Evolutionary conservation across 1,140 invertebrate species (phyloP).

Genomic region (Drosophila sechellia): DNA sequence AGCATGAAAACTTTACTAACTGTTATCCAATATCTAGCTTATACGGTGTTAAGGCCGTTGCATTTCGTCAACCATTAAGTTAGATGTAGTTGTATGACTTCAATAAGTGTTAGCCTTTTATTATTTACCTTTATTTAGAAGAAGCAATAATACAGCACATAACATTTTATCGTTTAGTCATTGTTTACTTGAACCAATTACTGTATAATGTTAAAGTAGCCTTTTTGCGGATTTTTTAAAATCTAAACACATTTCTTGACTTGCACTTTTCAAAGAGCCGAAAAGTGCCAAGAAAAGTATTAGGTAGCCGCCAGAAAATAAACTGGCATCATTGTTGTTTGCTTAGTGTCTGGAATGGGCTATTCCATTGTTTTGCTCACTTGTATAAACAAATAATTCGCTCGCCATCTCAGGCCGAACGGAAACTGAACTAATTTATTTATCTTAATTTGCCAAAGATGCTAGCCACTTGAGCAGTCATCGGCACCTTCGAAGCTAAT

Average conservation of each 20-base stretch:
- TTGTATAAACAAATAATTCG: constrained; percentile 40
- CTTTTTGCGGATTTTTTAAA: too few species aligned
- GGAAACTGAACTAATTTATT: constrained; percentile 39
- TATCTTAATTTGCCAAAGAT: constrained; percentile 47
- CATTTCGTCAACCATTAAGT: too few species aligned
- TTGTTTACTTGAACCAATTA: background rate
- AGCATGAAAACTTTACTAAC: background rate
- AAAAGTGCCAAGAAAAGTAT: constrained; percentile 5
- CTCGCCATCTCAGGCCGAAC: constrained; percentile 15
- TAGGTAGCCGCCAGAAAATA: constrained; percentile 7
- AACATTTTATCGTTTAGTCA: background rate
- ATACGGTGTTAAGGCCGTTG: background rate
- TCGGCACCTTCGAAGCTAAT: constrained; percentile 43
- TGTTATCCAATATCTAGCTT: background rate
- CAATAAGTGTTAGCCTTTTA: background rate
- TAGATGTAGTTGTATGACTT: too few species aligned
- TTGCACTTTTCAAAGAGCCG: background rate
- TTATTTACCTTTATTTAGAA: background rate
- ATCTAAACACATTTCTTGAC: background rate
- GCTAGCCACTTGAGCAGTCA: constrained; percentile 25
- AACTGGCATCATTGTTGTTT: constrained; percentile 17
- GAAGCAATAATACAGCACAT: background rate
- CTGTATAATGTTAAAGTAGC: background rate
- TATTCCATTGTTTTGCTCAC: constrained; percentile 11
- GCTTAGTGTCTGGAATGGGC: constrained; percentile 29